phyloP scores from a whole-genome alignment of 2,113 vertebrate species.

The Ptilonorhynchus violaceus region DNA sequence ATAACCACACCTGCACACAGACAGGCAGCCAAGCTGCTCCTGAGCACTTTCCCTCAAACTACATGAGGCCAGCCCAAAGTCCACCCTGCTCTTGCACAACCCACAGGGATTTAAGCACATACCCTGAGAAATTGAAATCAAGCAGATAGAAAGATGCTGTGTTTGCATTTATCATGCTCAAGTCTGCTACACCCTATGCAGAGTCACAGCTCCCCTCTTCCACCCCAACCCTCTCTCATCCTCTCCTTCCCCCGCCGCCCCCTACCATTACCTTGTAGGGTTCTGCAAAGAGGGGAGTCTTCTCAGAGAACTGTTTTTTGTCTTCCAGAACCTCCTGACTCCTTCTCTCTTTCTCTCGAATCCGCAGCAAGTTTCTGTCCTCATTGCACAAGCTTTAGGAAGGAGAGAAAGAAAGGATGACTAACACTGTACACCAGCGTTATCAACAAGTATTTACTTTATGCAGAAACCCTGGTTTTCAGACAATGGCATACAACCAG shows the following conservation, averaged over 20 bases:
- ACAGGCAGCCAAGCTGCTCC: not conserved
- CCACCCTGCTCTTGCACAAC: not conserved
- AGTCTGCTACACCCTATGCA: not conserved
- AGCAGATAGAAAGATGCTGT: not conserved
- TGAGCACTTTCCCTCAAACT: not conserved
- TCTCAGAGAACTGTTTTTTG: conserved; percentile 74
- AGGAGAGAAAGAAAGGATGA: not conserved
- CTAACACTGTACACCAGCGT: not conserved
- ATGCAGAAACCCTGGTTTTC: not conserved
- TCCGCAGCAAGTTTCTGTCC: conserved; percentile 89
- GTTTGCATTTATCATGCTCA: not conserved
- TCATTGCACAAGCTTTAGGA: conserved; percentile 82
- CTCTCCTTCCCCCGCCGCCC: not conserved
- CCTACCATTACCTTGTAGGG: conserved; percentile 86
- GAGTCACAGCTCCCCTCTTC: not conserved
- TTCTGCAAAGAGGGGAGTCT: conserved; percentile 86
- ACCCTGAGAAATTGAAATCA: not conserved
- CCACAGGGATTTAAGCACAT: not conserved
- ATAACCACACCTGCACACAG: not conserved
- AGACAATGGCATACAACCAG: rapidly evolving
- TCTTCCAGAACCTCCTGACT: conserved; percentile 85
- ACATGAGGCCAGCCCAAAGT: not conserved
- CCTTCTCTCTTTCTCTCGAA: conserved; percentile 86
- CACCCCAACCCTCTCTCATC: not conserved
- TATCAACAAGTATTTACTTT: not conserved